Base-by-base conservation (phyloP, 2,888 invertebrate genomes). In the Lottia gigantea region DNA sequence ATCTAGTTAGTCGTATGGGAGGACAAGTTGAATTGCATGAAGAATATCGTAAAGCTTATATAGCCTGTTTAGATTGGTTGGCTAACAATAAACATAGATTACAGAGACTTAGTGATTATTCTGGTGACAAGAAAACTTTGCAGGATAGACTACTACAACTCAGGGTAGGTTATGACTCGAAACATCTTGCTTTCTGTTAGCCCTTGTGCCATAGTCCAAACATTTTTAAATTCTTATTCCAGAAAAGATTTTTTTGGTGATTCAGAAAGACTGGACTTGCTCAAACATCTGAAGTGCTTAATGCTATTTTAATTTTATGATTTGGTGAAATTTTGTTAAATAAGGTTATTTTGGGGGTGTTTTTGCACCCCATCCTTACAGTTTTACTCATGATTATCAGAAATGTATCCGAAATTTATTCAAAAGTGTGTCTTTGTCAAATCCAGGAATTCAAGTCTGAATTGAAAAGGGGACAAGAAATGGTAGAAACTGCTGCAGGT, bases 81-180 rank as follows among this genome's bases (percentile, higher is more conserved):
- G 95, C 96, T 84, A 94, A 94, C 83, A 91, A 95, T 45, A 95
- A 95, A 94, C 96, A 96, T 84, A 92, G 93, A 76, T 90, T 97
- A 16, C 92, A 94, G 71, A 91, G 93, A 70, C 92, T 94, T 76
- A 94, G 87, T 85, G 96, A 97, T 88, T 94, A 93, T 81, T 93
- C 94, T 61, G 97, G 97, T 15, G 96, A 94, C 81, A 95, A 95
- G 88, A 91, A 93, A 31, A 92, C 93, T 0, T 89, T 97, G 19
- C 94, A 95, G 85, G 92, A 93, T 45, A 92, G 95, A 83, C 90
- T 96, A 6, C 82, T 81, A 68, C 84, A 82, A 63, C 72, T 84
- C 8, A 83, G 82, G 80, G 84, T 84, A 66, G 25, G 72, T 40
- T 3, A 31, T 31, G 6, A 31, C 31, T 31, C 2, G 2, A 3